Evolutionary conservation across 2,113 vertebrate genomes (phyloP).

Genomic region (Murina feae): DNA sequence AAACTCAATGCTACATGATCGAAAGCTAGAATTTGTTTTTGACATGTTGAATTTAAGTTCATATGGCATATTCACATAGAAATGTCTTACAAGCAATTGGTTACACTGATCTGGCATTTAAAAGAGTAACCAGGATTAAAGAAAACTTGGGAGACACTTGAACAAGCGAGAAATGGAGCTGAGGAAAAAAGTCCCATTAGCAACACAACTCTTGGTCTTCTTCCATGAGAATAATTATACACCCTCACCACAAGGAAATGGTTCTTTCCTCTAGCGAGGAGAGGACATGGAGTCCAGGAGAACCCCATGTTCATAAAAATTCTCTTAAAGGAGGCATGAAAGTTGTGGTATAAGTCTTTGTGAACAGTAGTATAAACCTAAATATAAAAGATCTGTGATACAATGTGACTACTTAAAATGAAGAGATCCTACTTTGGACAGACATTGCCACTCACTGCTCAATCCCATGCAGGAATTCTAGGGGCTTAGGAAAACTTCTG

Average conservation of each 20-base stretch:
- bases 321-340: background rate
- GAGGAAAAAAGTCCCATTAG: background rate
- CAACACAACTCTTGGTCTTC: background rate
- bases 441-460: background rate
- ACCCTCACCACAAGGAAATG: background rate
- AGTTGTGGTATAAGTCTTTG: background rate
- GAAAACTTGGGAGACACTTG: background rate
- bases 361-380: background rate
- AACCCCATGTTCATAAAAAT: background rate
- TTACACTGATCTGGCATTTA: background rate
- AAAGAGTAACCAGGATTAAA: background rate
- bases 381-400: background rate
- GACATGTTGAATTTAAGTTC: background rate
- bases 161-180: background rate
- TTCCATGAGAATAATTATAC: background rate
- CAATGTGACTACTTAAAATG: background rate
- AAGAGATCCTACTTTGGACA: background rate
- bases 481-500: background rate
- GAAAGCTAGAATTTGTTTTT: background rate
- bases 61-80: background rate
- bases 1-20: background rate
- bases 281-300: background rate
- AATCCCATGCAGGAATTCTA: background rate
- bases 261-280: background rate
- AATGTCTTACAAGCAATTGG: background rate